Base-by-base conservation (phyloP, 2,888 invertebrate species). In the Drosophila merina region DNA sequence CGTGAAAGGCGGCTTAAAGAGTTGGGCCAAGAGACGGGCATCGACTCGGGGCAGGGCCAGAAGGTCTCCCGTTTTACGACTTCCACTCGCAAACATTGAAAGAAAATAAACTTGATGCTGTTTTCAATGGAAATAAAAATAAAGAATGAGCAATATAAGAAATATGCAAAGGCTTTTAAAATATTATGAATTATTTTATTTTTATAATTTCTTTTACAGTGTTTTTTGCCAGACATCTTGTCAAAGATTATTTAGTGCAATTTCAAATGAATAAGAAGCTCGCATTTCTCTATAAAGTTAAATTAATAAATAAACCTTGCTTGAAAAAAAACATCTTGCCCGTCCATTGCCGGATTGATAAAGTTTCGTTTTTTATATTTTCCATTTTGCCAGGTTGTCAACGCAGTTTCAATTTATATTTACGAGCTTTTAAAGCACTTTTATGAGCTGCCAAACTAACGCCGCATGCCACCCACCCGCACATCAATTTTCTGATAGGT, bases 331-430 rank as follows among this genome's bases (percentile, higher is more conserved):
- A n/a, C n/a, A n/a, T 14, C 14, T 14, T 14, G 20, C 20, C 20
- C 20, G 2, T 20, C 20, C 20, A 20, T 20, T 20, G 9, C 25
- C 1, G 5, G 4, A 14, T 38, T 31, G 25, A n/a, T 38, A 10
- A 70, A 75, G 68, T 66, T 56, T 62, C 40, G 20, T 45, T 47
- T 55, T 56, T 51, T 20, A 20, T 20, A 62, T 74, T 26, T 28
- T 38, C 50, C 20, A 33, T 45, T 48, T 44, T 45, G 50, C 69
- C 67, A 75, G 72, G 79, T 74, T 74, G 83, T 76, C 77, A 74
- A 73, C 75, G 83, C 81, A 79, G 81, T 83, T 86, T 88, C 77
- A 83, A 85, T 81, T 87, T 86, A 77, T 86, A 79, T 87, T 88
- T 88, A 87, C 79, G 83, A 75, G 77, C 76, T 74, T 81, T 83